phyloP scores from a whole-genome alignment of 2,888 invertebrate genomes.

The Archaeoteleia sp. region DNA sequence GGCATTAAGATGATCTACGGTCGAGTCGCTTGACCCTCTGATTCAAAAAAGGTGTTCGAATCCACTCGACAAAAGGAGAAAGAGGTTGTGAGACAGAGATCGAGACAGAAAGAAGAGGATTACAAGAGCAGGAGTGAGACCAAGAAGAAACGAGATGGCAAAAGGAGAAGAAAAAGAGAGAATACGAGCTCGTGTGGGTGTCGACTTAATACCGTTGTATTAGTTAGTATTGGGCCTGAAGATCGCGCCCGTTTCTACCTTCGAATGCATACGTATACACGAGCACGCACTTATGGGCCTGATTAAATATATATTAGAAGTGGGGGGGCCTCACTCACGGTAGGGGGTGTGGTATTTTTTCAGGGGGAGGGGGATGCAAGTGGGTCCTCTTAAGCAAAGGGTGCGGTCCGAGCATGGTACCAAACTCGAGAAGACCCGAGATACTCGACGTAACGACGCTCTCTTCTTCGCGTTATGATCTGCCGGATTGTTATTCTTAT shows the following conservation, averaged over 20 bases:
- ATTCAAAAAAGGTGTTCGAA: constrained; percentile 74
- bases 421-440: no score
- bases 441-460: constrained; percentile 57
- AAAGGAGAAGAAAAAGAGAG: constrained; percentile 32
- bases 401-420: constrained; percentile 62
- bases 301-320: constrained; percentile 73
- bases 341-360: constrained; percentile 72
- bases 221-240: constrained; percentile 62
- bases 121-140: constrained; percentile 39
- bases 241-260: constrained; percentile 51
- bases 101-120: constrained; percentile 43
- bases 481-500: constrained; percentile 59
- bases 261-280: constrained; percentile 50
- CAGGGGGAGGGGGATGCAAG: constrained; percentile 60
- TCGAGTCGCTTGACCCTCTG: constrained; percentile 73
- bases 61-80: constrained; percentile 62
- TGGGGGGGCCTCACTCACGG: constrained; percentile 62
- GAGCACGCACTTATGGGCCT: constrained; percentile 64
- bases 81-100: constrained; percentile 51
- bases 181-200: constrained; percentile 64
- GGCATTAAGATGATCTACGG: constrained; percentile 74
- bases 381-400: constrained; percentile 59
- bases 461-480: constrained; percentile 59
- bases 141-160: constrained; percentile 38
- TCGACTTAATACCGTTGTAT: constrained; percentile 66